These are phyloP conservation scores for Araneus ventricosus DNA, from an alignment of 1,140 invertebrate species.

Conservation along the genomic window DNA sequence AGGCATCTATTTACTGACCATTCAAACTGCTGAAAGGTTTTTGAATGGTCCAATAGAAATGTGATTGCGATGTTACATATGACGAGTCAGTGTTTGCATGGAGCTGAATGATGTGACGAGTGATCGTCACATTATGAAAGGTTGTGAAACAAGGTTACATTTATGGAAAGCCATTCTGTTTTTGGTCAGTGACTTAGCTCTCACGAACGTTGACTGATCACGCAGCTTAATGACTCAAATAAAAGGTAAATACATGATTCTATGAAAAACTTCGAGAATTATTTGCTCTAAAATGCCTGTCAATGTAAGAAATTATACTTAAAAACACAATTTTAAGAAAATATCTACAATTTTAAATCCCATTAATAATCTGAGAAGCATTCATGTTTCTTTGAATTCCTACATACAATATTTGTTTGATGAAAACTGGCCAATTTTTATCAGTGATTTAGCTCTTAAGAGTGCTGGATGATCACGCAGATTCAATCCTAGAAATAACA, in stretches of 20 bases:
- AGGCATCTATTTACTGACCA: neutral
- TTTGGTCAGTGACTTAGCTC: neutral
- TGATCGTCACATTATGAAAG: neutral
- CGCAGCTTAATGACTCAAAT: neutral
- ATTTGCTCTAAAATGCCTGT: neutral
- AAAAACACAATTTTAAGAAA: no score
- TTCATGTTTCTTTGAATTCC: no score
- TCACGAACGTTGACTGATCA: neutral
- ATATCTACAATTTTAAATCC: no score
- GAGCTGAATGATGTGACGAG: neutral
- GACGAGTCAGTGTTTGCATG: neutral
- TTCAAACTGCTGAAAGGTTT: neutral
- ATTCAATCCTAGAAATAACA: no score
- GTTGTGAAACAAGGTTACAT: neutral
- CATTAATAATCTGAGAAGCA: no score
- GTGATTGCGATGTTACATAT: neutral
- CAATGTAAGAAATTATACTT: no score
- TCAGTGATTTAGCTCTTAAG: no score
- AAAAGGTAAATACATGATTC: neutral
- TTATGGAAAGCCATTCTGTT: neutral
- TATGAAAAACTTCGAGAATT: neutral
- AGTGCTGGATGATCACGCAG: no score
- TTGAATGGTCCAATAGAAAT: neutral
- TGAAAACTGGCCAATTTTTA: no score
- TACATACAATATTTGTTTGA: no score